Evolutionary conservation across 1,140 invertebrate species (phyloP).

Genomic region (Thaumetopoea pityocampa): DNA sequence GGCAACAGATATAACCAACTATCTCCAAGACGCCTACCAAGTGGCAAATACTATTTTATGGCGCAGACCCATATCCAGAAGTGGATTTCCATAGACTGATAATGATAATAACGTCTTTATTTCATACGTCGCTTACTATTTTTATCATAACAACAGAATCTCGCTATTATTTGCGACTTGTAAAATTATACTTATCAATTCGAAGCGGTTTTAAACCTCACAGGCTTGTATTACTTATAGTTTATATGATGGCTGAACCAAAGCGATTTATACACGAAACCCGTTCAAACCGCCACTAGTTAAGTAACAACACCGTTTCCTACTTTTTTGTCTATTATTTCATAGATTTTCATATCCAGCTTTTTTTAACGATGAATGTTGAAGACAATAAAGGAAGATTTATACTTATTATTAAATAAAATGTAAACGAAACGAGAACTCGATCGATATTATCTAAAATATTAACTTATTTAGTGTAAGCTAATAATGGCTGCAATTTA

Average conservation of each 20-base stretch:
- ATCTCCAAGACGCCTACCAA: too few relatives aligned
- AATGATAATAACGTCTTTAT: too few relatives aligned
- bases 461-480: conserved; percentile 47
- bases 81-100: too few relatives aligned
- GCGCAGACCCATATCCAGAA: too few relatives aligned
- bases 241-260: conserved; percentile 61
- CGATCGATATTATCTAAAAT: conserved; percentile 61
- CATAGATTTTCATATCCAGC: conserved; percentile 40
- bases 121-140: conserved; percentile 15
- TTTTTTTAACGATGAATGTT: conserved; percentile 63
- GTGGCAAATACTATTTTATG: too few relatives aligned
- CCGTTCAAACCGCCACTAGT: conserved; percentile 64
- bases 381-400: conserved; percentile 74
- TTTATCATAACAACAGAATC: conserved; percentile 10
- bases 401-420: conserved; percentile 67
- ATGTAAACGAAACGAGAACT: conserved; percentile 59
- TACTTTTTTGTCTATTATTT: conserved; percentile 15
- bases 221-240: conserved; percentile 47
- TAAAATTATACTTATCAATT: conserved; percentile 41
- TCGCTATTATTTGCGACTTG: conserved; percentile 21
- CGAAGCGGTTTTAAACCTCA: conserved; percentile 61
- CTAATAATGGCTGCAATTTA: conserved; percentile 28
- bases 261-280: conserved; percentile 54
- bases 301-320: conserved; percentile 53
- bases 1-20: too few relatives aligned